Evolutionary conservation across 2,113 vertebrate species (phyloP), one percentile per base, ranked within the genome.

Genomic region (Euleptes europaea): DNA sequence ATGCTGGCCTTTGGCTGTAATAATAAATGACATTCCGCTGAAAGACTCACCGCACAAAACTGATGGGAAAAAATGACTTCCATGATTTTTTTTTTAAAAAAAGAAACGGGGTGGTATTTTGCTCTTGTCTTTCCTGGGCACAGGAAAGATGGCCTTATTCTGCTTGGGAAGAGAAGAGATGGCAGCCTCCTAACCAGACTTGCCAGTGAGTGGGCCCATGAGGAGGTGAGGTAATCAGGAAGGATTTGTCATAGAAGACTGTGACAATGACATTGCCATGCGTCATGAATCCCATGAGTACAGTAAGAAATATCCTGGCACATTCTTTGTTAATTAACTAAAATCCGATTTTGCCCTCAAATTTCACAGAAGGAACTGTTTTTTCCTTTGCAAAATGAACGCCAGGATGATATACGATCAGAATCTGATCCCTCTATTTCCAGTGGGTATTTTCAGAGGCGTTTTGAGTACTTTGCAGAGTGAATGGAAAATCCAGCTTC

Each of bases 211-310:
- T 77, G 44, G 83, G 33, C 26, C 44, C 33, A 38, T 21, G 8
- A 69, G 51, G 74, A 71, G 13, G 67, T 71, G 83, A 71, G 13
- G 67, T 71, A 82, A 71, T 26, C 80, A 82, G 47, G 80, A 72
- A 71, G 65, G 35, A 60, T 71, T 33, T 71, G 65, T 60, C 67
- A 84, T 70, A 42, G 19, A 44, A 26, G 49, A 21, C 44, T 84
- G 33, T 70, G 76, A 70, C 51, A 57, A 44, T 57, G 38, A 78
- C 49, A 71, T 49, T 26, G 7, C n/a, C 19, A 21, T 71, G 83
- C 70, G 38, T 71, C 74, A 78, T 40, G 54, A 47, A 42, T 57
- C 28, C 47, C 38, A n/a, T 57, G 17, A 57, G 28, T 35, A 69
- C 17, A 1, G 2, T n/a, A 84, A 44, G 7, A 19, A 51, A 67